Evolutionary conservation across 2,888 invertebrate genomes (phyloP).

Genomic region (Drosophila ezoana): DNA sequence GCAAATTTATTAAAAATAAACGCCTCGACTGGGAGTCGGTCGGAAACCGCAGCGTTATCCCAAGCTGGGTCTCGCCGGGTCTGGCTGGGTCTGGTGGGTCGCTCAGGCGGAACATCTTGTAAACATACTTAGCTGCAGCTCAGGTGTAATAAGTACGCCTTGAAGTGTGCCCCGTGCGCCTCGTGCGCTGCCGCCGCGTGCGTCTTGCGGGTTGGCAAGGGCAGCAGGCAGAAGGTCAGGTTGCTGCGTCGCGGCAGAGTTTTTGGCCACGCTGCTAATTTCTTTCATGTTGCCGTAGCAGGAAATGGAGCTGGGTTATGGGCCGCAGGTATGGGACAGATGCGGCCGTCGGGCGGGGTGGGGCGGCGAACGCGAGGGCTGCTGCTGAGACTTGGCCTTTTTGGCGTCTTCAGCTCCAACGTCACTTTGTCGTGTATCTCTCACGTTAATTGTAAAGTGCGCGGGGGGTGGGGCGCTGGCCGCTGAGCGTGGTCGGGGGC

Average conservation of each 20-base stretch:
- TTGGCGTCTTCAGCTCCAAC: constrained; percentile 39
- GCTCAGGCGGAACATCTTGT: constrained; percentile 73
- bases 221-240: constrained; percentile 41
- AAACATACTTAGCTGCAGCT: constrained; percentile 80
- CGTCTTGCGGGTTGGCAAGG: constrained; percentile 22
- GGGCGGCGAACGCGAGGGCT: background rate
- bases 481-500: background rate
- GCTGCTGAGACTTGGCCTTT: constrained; percentile 19
- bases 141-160: constrained; percentile 76
- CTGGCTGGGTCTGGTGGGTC: constrained; percentile 14
- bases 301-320: constrained; percentile 8
- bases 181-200: background rate
- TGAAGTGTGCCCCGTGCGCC: constrained; percentile 59
- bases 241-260: constrained; percentile 14
- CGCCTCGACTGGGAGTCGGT: constrained; percentile 28
- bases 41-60: constrained; percentile 21
- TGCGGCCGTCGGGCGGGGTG: too few relatives aligned
- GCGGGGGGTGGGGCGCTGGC: background rate
- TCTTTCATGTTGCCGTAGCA: constrained; percentile 66
- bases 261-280: constrained; percentile 75
- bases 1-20: constrained; percentile 73
- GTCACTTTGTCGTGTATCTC: constrained; percentile 66
- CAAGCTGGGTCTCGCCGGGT: constrained; percentile 8
- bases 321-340: background rate
- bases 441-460: constrained; percentile 70